Conservation (phyloP, 2,113 vertebrate genomes). For the Notiomystis cincta region DNA sequence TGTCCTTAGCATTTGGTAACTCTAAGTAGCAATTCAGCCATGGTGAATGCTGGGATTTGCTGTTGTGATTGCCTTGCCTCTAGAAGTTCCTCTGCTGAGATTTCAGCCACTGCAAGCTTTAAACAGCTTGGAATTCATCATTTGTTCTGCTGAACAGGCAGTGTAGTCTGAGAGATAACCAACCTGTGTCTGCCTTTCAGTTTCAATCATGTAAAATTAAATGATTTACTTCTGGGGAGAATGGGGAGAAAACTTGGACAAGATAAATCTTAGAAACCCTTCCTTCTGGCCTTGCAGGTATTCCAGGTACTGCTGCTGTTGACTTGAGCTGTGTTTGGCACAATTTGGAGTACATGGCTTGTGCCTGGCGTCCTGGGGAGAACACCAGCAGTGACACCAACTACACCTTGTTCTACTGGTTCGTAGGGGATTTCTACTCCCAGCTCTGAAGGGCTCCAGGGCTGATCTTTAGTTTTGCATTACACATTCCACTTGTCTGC, state of each 20-base stretch:
- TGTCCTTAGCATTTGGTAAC: not conserved
- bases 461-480: not conserved
- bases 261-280: not conserved
- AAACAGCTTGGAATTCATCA: not conserved
- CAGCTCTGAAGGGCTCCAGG: not conserved
- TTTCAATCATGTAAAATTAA: not conserved
- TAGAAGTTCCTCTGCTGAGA: not conserved
- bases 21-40: not conserved
- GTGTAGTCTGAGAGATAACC: not conserved
- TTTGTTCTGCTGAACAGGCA: not conserved
- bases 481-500: not conserved
- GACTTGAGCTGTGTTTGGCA: conserved; percentile 54
- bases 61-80: not conserved
- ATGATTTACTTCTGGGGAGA: not conserved
- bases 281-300: conserved; percentile 40
- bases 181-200: not conserved
- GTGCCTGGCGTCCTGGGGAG: conserved; percentile 43
- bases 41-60: not conserved
- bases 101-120: not conserved
- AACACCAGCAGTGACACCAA: not conserved
- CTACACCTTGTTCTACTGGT: conserved; percentile 62
- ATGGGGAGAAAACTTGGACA: not conserved
- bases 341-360: conserved; percentile 41
- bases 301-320: conserved; percentile 37
- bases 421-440: not conserved